Base-by-base conservation (phyloP, 2,113 vertebrate species). In the Bungarus multicinctus region DNA sequence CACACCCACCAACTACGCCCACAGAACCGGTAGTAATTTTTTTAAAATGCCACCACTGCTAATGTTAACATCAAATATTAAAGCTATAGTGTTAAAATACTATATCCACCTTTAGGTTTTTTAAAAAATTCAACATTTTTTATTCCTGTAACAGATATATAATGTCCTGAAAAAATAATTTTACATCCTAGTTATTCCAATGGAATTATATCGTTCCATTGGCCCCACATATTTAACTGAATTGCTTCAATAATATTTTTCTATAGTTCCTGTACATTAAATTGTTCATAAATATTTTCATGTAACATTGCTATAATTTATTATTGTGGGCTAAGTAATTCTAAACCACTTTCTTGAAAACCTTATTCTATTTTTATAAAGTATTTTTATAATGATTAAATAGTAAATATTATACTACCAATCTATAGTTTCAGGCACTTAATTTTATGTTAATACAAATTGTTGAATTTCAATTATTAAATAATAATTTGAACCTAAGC, bases 61-160 rank as follows among this genome's bases (percentile, higher is more conserved):
- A 86, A 5, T 92, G 7, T 23, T 47, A 11, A 91, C 30, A 34
- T 94, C 88, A 25, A 88, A 92, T 53, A 39, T 93, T 93, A 94
- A 94, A 39, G 1, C n/a, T 52, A 89, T 18, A 47, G 50, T 45
- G 43, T 47, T 47, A 86, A 47, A 86, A 25, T 50, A 47, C 45
- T 85, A 20, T 39, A n/a, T n/a, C n/a, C n/a, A 50, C 11, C 27
- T 87, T 30, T 87, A 52, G 86, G 27, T 0, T 87, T 50, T 27
- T 53, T 53, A 87, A 87, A 14, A 87, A 87, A 14, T 52, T 87
- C 50, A 87, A 16, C n/a, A 6, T 25, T 27, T 27, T 30, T 30
- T 16, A 7, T 16, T 1, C 27, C 47, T 16, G 27, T 5, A 53
- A 87, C 3, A 45, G 52, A 52, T 0, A 8, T 74, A 52, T n/a